phyloP scores from a whole-genome alignment of 2,113 vertebrate species.

The Takifugu flavidus region DNA sequence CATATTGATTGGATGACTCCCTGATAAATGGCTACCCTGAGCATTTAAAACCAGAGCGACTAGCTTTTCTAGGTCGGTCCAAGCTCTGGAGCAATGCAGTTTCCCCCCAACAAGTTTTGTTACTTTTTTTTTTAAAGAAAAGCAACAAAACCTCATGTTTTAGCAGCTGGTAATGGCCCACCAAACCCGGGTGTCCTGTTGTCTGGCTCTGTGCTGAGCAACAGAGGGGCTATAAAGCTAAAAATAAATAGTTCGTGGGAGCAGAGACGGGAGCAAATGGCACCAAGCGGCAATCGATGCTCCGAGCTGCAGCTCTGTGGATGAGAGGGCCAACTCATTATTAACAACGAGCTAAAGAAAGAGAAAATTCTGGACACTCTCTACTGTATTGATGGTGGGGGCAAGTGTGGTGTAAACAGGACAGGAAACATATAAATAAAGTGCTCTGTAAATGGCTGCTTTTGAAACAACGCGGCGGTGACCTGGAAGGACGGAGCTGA shows the following conservation, averaged over 20 bases:
- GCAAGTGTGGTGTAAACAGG: too few species aligned
- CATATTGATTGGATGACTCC: conserved; percentile 21
- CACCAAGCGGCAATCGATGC: conserved; percentile 61
- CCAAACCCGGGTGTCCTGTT: conserved; percentile 31
- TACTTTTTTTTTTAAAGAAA: not conserved
- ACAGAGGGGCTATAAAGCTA: conserved; percentile 54
- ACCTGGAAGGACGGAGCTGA: too few species aligned
- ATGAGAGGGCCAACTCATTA: conserved; percentile 46
- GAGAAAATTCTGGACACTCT: not conserved
- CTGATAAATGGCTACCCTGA: conserved; percentile 11
- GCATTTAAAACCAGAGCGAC: conserved; percentile 10
- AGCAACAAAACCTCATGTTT: conserved; percentile 3
- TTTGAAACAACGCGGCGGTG: too few species aligned
- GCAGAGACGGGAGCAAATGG: conserved; percentile 44
- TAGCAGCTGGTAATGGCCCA: conserved; percentile 19
- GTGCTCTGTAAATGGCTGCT: too few species aligned
- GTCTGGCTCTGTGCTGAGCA: conserved; percentile 44
- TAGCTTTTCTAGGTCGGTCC: not conserved
- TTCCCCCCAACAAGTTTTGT: not conserved
- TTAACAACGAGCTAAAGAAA: conserved; percentile 24
- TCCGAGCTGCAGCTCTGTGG: conserved; percentile 35
- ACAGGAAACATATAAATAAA: too few species aligned
- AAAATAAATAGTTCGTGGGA: conserved; percentile 65
- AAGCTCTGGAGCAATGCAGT: not conserved
- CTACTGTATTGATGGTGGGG: too few species aligned